Conservation (phyloP, 2,888 invertebrate genomes). For the Drosophila merina region DNA sequence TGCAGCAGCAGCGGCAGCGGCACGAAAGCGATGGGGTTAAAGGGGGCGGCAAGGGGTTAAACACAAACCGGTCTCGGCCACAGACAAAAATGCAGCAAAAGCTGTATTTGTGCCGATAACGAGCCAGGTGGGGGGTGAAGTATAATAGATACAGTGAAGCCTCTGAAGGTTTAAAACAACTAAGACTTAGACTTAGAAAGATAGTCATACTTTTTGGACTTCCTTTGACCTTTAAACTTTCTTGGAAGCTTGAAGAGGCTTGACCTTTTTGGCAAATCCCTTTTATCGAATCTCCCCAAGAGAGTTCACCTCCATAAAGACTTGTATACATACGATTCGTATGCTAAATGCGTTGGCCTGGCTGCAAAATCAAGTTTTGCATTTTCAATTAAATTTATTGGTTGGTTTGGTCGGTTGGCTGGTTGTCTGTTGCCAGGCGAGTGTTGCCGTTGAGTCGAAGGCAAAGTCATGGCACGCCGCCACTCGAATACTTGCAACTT, state of each 20-base stretch:
- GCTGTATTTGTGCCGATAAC: conserved; percentile 33
- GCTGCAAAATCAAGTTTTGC: conserved; percentile 77
- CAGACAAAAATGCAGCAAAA: conserved; percentile 40
- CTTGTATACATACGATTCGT: conserved; percentile 29
- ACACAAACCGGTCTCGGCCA: conserved; percentile 30
- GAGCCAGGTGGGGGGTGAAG: conserved; percentile 12
- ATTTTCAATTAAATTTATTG: conserved; percentile 75
- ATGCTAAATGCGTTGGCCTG: conserved; percentile 37
- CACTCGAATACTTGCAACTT: conserved; percentile 62
- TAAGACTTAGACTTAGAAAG: too few relatives aligned
- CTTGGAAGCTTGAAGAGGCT: too few relatives aligned
- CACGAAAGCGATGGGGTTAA: background rate
- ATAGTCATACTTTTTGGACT: too few relatives aligned
- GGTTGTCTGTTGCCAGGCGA: conserved; percentile 37
- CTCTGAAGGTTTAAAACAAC: background rate
- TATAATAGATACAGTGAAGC: conserved; percentile 17
- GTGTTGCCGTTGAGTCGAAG: background rate
- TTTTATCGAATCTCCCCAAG: conserved; percentile 14
- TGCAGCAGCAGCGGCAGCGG: conserved; percentile 10
- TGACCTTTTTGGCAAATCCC: background rate
- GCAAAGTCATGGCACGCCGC: conserved; percentile 16
- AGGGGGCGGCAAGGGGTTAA: conserved; percentile 6
- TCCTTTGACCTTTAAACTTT: too few relatives aligned
- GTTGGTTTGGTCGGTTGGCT: conserved; percentile 6
- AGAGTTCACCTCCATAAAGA: conserved; percentile 10